Conservation (phyloP, 2,797 vertebrate species). For the Holocentrus rufus region DNA sequence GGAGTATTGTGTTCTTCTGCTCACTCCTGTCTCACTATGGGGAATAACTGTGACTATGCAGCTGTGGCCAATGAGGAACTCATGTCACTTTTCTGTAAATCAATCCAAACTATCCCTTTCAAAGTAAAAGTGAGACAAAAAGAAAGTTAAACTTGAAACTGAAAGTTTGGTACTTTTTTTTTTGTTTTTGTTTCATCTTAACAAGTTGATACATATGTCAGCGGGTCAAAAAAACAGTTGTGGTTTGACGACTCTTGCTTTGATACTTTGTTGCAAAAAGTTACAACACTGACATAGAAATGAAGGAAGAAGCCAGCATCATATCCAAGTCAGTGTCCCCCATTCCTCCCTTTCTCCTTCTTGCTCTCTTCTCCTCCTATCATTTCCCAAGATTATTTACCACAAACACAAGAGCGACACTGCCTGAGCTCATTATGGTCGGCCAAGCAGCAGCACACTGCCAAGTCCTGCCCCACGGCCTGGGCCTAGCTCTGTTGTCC, state of each 20-base stretch:
- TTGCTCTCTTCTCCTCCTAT: slow-evolving; percentile 40
- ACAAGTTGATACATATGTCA: too few species aligned
- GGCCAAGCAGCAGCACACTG: slow-evolving; percentile 75
- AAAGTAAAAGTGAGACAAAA: slow-evolving; percentile 50
- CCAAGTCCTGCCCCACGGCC: slow-evolving; percentile 81
- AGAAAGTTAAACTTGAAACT: slow-evolving; percentile 41
- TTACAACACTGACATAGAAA: slow-evolving; percentile 34
- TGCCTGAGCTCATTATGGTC: slow-evolving; percentile 77
- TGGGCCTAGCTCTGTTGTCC: slow-evolving; percentile 79
- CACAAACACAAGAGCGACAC: slow-evolving; percentile 75
- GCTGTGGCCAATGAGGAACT: too few species aligned
- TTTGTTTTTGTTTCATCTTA: too few species aligned
- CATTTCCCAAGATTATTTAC: slow-evolving; percentile 81
- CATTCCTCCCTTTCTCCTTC: slow-evolving; percentile 27
- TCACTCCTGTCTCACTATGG: too few species aligned
- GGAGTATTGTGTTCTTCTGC: too few species aligned
- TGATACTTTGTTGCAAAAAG: slow-evolving; percentile 35
- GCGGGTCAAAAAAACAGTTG: too few species aligned
- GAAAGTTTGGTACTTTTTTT: too few species aligned
- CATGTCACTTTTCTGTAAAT: too few species aligned
- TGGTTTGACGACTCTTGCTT: slow-evolving; percentile 36
- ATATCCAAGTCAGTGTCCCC: slow-evolving; percentile 25
- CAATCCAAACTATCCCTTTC: too few species aligned
- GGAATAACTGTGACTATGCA: too few species aligned
- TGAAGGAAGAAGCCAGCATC: slow-evolving; percentile 35